phyloP scores from a whole-genome alignment of 2,113 vertebrate species.

The Trogon melanurus region DNA sequence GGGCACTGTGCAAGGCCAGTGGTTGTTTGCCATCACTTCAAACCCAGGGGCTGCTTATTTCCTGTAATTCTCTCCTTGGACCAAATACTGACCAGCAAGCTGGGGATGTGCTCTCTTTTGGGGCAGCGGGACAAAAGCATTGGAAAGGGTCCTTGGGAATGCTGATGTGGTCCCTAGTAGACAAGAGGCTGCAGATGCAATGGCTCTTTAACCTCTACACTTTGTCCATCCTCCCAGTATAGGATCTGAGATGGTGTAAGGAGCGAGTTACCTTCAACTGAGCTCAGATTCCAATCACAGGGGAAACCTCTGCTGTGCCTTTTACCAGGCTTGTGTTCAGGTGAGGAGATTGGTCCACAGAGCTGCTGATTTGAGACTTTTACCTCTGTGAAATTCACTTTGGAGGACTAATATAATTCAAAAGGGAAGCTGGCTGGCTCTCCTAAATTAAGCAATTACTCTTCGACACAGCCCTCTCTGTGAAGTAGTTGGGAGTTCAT shows the following conservation, averaged over 20 bases:
- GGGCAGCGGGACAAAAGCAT: background rate
- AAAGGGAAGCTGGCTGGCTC: constrained; percentile 19
- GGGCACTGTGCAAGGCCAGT: background rate
- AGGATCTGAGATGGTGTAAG: background rate
- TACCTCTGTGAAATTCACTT: background rate
- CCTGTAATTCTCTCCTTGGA: background rate
- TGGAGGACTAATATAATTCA: constrained; percentile 13
- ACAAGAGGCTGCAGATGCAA: background rate
- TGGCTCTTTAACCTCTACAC: background rate
- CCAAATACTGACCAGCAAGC: background rate
- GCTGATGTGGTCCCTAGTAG: background rate
- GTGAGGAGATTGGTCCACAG: background rate
- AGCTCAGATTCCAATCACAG: background rate
- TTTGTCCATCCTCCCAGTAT: background rate
- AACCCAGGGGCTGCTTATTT: background rate
- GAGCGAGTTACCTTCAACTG: background rate
- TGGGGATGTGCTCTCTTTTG: background rate
- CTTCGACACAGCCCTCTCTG: constrained; percentile 1
- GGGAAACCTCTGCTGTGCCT: background rate
- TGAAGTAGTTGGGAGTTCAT: constrained; percentile 4
- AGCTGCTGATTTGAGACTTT: background rate
- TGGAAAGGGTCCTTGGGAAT: background rate
- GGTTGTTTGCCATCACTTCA: background rate
- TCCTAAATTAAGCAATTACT: constrained; percentile 63
- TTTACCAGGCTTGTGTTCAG: background rate